Percentiles rank a stretch among this genome's conserved stretches.
These are phyloP conservation scores for Charanyca ferruginea DNA, from an alignment of 2,888 invertebrate genomes.

Conservation along the genomic window DNA sequence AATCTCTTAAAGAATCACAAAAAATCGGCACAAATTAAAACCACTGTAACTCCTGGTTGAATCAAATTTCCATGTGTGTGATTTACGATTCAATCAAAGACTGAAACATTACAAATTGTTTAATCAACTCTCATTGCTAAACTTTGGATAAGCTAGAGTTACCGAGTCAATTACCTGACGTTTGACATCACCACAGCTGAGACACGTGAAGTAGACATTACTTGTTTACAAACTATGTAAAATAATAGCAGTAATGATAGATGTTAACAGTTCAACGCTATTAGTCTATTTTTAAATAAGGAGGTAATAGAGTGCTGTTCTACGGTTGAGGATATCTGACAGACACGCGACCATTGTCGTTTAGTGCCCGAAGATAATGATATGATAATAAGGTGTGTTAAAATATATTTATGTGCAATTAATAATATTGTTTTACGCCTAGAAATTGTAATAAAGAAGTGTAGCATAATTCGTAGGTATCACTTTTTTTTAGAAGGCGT, in stretches of 20 bases:
- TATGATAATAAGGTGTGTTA: background rate
- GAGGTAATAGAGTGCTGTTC: constrained; percentile 20
- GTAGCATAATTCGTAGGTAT: background rate
- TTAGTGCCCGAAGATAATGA: background rate
- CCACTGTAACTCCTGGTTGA: background rate
- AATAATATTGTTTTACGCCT: background rate
- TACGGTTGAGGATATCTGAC: constrained; percentile 20
- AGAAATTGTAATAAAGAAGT: background rate
- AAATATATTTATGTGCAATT: background rate
- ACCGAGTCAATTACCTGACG: constrained; percentile 49
- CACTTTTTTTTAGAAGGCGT: background rate
- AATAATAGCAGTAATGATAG: constrained; percentile 48
- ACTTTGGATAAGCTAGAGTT: constrained; percentile 11
- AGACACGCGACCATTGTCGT: constrained; percentile 22
- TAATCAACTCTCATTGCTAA: background rate
- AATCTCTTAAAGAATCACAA: no score
- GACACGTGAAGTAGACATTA: constrained; percentile 52
- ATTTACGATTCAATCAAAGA: background rate
- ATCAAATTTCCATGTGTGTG: background rate
- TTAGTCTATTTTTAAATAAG: constrained; percentile 55
- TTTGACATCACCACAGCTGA: constrained; percentile 31
- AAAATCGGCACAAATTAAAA: no score
- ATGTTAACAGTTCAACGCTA: constrained; percentile 36
- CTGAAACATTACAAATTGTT: background rate
- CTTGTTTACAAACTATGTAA: constrained; percentile 46